Evolutionary conservation across 30 jellyfish, hydroid and myxozoan genomes (phyloP).

Genomic region (Chrysaora quinquecirrha): DNA sequence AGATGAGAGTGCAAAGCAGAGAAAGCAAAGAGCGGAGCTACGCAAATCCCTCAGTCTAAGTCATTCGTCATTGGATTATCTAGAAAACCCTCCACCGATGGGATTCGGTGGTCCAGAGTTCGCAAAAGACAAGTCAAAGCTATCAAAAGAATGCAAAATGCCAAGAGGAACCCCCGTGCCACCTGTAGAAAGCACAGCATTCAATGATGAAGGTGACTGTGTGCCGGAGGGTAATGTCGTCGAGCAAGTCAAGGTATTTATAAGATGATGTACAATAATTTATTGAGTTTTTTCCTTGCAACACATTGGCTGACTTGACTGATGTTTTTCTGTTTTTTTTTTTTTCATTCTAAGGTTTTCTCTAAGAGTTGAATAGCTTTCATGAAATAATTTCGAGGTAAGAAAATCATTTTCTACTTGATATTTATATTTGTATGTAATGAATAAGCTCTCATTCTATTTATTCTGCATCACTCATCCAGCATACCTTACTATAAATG

Average conservation of each 20-base stretch:
- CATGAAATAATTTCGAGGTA: too few species aligned
- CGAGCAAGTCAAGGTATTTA: constrained; percentile 72
- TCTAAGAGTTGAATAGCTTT: too few species aligned
- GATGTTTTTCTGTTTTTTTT: too few species aligned
- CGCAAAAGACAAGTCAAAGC: constrained; percentile 62
- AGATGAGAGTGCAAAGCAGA: constrained; percentile 57
- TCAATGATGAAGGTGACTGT: constrained; percentile 84
- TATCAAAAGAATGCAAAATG: constrained; percentile 79
- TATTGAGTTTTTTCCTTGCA: too few species aligned
- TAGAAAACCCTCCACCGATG: constrained; percentile 61
- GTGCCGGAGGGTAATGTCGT: constrained; percentile 83
- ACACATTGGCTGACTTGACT: too few species aligned
- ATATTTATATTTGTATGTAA: too few species aligned
- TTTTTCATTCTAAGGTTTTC: too few species aligned
- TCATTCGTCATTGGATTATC: constrained; percentile 25
- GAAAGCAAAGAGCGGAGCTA: constrained; percentile 44
- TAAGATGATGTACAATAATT: too few species aligned
- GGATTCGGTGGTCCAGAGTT: constrained; percentile 82
- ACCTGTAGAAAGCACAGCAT: constrained; percentile 42
- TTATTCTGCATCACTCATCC: too few species aligned
- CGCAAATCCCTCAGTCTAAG: constrained; percentile 61
- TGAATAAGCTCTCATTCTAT: too few species aligned
- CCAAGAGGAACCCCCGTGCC: constrained; percentile 60
- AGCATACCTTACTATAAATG: too few species aligned
- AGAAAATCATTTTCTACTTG: too few species aligned